Conservation (phyloP, 2,797 vertebrate genomes). For the Gouania willdenowi region DNA sequence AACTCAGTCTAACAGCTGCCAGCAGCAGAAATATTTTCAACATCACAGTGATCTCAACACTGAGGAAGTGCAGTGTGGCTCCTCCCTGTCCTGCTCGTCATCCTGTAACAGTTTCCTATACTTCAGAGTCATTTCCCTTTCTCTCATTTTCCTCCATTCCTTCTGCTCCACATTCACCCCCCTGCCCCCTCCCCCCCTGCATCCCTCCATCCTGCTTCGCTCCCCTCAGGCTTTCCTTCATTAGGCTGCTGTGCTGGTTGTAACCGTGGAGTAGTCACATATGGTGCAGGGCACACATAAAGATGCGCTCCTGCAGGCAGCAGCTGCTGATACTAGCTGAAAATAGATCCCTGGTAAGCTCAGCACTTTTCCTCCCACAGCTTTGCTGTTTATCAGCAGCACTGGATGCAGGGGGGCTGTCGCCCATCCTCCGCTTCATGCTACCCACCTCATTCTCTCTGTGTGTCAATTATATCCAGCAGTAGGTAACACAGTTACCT, state of each 20-base stretch:
- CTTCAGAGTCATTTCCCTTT: slow-evolving; percentile 38
- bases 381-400: slow-evolving; percentile 53
- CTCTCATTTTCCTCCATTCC: slow-evolving; percentile 61
- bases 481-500: too few relatives aligned
- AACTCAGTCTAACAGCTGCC: slow-evolving; percentile 84
- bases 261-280: slow-evolving; percentile 90
- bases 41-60: slow-evolving; percentile 85
- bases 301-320: slow-evolving; percentile 87
- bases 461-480: not conserved
- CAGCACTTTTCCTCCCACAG: slow-evolving; percentile 83
- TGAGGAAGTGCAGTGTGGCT: slow-evolving; percentile 81
- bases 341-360: slow-evolving; percentile 90
- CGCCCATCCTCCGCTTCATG: slow-evolving; percentile 77
- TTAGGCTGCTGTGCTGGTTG: slow-evolving; percentile 84
- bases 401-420: slow-evolving; percentile 72
- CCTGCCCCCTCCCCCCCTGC: slow-evolving; percentile 27
- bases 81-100: slow-evolving; percentile 65
- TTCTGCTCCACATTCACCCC: slow-evolving; percentile 70
- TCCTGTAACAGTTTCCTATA: slow-evolving; percentile 78
- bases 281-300: slow-evolving; percentile 85
- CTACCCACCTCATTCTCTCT: slow-evolving; percentile 75
- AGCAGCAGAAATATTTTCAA: slow-evolving; percentile 83
- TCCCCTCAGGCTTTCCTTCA: slow-evolving; percentile 82
- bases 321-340: slow-evolving; percentile 97
- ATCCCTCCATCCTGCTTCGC: slow-evolving; percentile 34